Evolutionary conservation across 2,113 vertebrate genomes (phyloP).

Genomic region (Paedocypris sp.): DNA sequence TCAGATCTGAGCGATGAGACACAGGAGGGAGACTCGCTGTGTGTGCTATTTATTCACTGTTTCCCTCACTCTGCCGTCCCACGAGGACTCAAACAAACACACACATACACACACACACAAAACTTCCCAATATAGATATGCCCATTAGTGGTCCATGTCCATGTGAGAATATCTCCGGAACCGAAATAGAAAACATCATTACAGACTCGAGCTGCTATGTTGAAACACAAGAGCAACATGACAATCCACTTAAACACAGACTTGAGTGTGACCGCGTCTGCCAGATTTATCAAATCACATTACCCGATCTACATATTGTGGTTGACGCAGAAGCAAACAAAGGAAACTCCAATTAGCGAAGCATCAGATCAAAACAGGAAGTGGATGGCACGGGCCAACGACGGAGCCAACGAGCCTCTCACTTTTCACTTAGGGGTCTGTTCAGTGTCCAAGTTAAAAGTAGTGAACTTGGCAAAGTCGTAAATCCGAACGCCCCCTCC

Average conservation of each 20-base stretch:
- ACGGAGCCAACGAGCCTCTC: slow-evolving; percentile 32
- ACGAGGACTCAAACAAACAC: slow-evolving; percentile 42
- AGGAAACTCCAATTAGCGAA: too few species aligned
- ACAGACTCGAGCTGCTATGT: not conserved
- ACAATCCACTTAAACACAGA: not conserved
- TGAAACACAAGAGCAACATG: slow-evolving; percentile 14
- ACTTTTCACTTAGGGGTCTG: slow-evolving; percentile 34
- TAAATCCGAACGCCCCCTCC: slow-evolving; percentile 32
- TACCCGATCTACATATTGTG: too few species aligned
- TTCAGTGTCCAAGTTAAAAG: slow-evolving; percentile 25
- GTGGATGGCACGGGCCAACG: not conserved
- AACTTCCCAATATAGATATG: slow-evolving; percentile 27
- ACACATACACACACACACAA: slow-evolving; percentile 20
- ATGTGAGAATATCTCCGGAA: slow-evolving; percentile 14
- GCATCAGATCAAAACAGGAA: not conserved
- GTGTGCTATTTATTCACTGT: slow-evolving; percentile 49
- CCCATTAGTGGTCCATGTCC: slow-evolving; percentile 31
- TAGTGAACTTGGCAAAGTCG: slow-evolving; percentile 30
- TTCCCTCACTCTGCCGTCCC: slow-evolving; percentile 40
- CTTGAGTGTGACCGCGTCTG: not conserved
- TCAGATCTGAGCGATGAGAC: slow-evolving; percentile 52
- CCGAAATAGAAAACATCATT: slow-evolving; percentile 32
- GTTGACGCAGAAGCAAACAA: too few species aligned
- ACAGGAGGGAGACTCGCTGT: slow-evolving; percentile 36
- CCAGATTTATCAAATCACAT: too few species aligned